These are phyloP conservation scores for Montipora efflorescens DNA, from an alignment of 64 coral and sea anemone species.

Conservation along the genomic window DNA sequence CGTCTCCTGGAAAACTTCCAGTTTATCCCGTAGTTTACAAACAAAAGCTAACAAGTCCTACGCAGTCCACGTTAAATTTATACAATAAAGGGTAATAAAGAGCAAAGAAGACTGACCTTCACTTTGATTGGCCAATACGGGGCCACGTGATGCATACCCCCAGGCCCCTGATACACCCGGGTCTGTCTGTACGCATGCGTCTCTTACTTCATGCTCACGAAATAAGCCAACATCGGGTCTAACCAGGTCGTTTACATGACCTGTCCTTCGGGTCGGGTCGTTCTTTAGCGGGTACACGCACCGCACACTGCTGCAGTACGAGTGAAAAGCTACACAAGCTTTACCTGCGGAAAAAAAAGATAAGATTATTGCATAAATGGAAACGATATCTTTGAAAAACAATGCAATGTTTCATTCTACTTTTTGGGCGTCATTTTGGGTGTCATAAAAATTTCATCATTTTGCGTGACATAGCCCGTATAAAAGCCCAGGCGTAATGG, in stretches of 20 bases:
- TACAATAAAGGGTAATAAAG: not conserved
- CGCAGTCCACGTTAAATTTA: no score
- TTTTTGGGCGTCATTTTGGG: no score
- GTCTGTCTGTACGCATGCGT: constrained; percentile 96
- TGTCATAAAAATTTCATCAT: no score
- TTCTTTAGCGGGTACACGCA: constrained; percentile 78
- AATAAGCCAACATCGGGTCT: constrained; percentile 70
- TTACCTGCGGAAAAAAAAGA: constrained; percentile 37
- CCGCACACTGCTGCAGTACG: constrained; percentile 85
- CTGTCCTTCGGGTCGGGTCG: constrained; percentile 59
- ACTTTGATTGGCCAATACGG: constrained; percentile 49
- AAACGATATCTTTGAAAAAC: no score
- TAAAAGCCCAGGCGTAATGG: no score
- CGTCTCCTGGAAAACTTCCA: no score
- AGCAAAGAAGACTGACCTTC: constrained; percentile 13
- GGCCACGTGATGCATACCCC: constrained; percentile 62
- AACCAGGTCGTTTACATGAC: constrained; percentile 32
- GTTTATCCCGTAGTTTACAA: no score
- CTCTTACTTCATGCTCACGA: constrained; percentile 74
- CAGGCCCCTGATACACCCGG: constrained; percentile 59
- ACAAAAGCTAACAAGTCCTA: no score
- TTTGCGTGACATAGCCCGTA: no score
- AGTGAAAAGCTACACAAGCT: constrained; percentile 95
- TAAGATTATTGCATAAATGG: not conserved
- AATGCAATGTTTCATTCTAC: no score